A percentile compares a stretch with the other conserved stretches of the same genome.
Evolutionary conservation across 1,140 invertebrate species (phyloP).

Genomic region (Amphibalanus amphitrite): DNA sequence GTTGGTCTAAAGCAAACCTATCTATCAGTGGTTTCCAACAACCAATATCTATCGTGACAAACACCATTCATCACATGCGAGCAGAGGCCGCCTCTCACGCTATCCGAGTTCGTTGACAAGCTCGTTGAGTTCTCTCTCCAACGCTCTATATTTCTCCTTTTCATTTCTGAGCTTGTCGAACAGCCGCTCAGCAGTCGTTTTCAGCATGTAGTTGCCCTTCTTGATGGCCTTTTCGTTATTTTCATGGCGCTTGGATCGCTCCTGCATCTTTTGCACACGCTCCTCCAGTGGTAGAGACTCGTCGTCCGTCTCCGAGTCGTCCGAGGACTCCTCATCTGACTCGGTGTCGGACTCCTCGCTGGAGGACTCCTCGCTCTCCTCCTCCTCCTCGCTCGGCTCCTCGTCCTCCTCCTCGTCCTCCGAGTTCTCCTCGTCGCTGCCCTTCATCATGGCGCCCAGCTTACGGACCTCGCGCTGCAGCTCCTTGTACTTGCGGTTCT

Average conservation of each 20-base stretch:
- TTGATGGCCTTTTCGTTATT: neutral
- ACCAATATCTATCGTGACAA: too few species aligned
- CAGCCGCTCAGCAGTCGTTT: neutral
- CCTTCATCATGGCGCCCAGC: neutral
- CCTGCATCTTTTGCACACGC: neutral
- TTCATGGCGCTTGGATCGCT: neutral
- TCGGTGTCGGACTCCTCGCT: neutral
- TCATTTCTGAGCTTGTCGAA: neutral
- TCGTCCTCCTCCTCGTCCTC: neutral
- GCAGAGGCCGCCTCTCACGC: too few species aligned
- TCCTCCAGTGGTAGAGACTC: neutral
- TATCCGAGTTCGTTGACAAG: neutral
- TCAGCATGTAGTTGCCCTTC: constrained; percentile 1
- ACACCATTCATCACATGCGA: too few species aligned
- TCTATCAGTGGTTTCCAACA: too few species aligned
- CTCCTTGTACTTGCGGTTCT: neutral
- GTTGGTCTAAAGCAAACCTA: too few species aligned
- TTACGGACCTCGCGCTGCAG: neutral
- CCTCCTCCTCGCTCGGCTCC: neutral
- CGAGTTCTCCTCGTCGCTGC: neutral
- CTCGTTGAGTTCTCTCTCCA: neutral
- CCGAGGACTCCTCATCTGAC: neutral
- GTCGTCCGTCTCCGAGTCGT: neutral
- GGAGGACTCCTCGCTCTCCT: neutral
- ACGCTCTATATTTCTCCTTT: neutral